Conservation (phyloP, 2,888 invertebrate genomes). For the Cephus sareptanus region DNA sequence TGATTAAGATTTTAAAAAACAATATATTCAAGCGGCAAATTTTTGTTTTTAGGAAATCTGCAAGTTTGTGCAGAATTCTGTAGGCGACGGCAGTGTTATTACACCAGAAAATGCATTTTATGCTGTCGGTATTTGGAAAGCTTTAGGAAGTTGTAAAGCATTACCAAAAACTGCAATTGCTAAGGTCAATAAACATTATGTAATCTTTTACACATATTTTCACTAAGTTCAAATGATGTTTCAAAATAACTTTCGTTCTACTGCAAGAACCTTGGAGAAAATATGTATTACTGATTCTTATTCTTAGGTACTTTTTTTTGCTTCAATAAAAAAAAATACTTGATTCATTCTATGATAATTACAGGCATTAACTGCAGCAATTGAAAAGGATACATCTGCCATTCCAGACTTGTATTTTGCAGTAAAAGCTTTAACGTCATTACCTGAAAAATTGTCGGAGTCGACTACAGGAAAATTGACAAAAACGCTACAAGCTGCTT, state of each 20-base stretch:
- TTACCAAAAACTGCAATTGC: constrained; percentile 68
- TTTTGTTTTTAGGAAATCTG: constrained; percentile 65
- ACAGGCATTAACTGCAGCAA: constrained; percentile 66
- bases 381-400: constrained; percentile 76
- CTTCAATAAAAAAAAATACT: constrained; percentile 13
- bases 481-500: constrained; percentile 77
- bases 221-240: constrained; percentile 39
- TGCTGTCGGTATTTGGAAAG: constrained; percentile 73
- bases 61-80: constrained; percentile 62
- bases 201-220: constrained; percentile 15
- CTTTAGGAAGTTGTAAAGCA: constrained; percentile 70
- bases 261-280: constrained; percentile 49
- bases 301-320: background rate
- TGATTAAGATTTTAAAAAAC: constrained; percentile 1
- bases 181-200: constrained; percentile 54
- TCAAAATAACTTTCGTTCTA: constrained; percentile 55
- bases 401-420: constrained; percentile 81
- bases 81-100: constrained; percentile 54
- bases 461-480: constrained; percentile 72
- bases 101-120: constrained; percentile 71
- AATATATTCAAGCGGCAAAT: constrained; percentile 9
- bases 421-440: constrained; percentile 74
- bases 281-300: constrained; percentile 27
- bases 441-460: constrained; percentile 76
- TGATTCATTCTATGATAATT: constrained; percentile 8